Evolutionary conservation across 2,113 vertebrate species (phyloP).

Genomic region (Rynchops niger): DNA sequence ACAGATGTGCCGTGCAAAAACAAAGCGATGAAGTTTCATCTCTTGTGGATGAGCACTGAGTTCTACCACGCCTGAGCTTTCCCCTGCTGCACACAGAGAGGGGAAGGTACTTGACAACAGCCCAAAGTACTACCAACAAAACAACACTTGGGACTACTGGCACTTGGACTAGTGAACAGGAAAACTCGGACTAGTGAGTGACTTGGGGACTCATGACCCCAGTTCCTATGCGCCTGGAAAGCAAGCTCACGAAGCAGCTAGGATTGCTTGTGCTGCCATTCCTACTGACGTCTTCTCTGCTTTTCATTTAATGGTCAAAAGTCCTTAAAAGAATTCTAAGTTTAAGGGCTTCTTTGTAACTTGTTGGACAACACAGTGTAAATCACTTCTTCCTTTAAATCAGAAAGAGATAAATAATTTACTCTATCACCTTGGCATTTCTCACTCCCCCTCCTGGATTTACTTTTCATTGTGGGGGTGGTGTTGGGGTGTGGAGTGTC

Average conservation of each 20-base stretch:
- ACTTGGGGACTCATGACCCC: background rate
- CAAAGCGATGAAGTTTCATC: background rate
- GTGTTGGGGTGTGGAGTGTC: fast-evolving
- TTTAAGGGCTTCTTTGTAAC: background rate
- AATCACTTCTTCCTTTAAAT: background rate
- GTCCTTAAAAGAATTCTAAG: background rate
- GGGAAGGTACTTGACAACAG: background rate
- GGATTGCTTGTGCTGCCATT: background rate
- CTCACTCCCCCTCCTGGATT: background rate
- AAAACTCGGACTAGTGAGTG: background rate
- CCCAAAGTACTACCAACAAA: background rate
- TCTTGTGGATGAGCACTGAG: background rate
- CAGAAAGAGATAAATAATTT: background rate
- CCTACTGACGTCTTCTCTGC: background rate
- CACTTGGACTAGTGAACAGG: background rate
- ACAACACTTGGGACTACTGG: background rate
- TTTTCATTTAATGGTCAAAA: background rate
- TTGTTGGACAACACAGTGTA: background rate
- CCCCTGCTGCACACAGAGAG: background rate
- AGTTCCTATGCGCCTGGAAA: background rate
- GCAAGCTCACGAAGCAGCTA: background rate
- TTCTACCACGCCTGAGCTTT: no score
- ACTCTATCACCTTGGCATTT: background rate
- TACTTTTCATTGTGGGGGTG: background rate
- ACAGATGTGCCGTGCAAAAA: background rate